Conservation (phyloP, 1,140 invertebrate species). For the Papilio polytes region DNA sequence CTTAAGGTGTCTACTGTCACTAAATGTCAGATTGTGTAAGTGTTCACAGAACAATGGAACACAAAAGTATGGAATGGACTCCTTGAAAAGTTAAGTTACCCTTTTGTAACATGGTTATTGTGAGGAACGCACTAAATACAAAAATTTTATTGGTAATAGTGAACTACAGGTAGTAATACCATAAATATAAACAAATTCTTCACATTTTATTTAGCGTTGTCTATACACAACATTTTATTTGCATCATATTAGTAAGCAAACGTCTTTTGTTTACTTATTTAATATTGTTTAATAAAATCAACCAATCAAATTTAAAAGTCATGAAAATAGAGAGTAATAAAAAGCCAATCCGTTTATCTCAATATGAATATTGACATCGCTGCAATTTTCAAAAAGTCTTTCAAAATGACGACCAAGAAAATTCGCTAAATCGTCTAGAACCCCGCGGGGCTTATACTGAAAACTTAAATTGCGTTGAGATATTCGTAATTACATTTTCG, state of each 20-base stretch:
- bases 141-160: not conserved
- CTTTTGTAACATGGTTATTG: not conserved
- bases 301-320: not conserved
- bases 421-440: conserved; percentile 48
- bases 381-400: conserved; percentile 49
- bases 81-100: not conserved
- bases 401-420: conserved; percentile 45
- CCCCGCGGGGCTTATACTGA: conserved; percentile 2
- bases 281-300: too few relatives aligned
- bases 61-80: conserved; percentile 35
- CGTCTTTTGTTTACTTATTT: too few relatives aligned
- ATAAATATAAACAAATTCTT: too few relatives aligned
- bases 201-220: too few relatives aligned
- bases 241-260: too few relatives aligned
- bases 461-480: conserved; percentile 18
- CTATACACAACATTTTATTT: too few relatives aligned
- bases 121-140: not conserved
- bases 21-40: conserved; percentile 16
- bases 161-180: too few relatives aligned
- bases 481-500: conserved; percentile 3
- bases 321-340: not conserved
- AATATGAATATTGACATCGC: conserved; percentile 28
- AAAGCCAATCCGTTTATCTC: not conserved
- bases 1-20: conserved; percentile 28
- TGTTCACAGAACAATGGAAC: not conserved